Evolutionary conservation across 2,888 invertebrate genomes (phyloP).

Genomic region (Lasioglossum lativentre): DNA sequence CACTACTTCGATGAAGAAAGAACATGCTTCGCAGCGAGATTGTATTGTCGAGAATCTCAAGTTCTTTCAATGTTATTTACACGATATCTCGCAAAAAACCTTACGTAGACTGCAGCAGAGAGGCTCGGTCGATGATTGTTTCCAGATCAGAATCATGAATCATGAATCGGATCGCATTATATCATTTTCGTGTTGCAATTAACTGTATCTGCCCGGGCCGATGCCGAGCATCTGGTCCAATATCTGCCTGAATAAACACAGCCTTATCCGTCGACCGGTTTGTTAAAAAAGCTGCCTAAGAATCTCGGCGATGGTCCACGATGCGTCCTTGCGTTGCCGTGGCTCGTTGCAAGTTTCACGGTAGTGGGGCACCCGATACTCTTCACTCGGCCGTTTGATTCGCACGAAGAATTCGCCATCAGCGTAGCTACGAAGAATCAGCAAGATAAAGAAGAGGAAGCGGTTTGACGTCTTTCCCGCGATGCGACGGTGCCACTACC

Average conservation of each 20-base stretch:
- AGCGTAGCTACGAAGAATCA: not conserved
- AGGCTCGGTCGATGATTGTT: not conserved
- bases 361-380: conserved; percentile 50
- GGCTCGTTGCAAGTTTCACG: not conserved
- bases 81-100: not conserved
- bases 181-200: not conserved
- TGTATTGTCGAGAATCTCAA: not conserved
- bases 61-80: not conserved
- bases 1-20: not conserved
- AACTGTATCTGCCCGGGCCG: not conserved
- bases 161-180: not conserved
- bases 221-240: not conserved
- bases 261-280: conserved; percentile 15
- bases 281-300: conserved; percentile 1
- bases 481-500: not conserved
- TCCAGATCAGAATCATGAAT: not conserved
- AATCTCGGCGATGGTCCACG: not conserved
- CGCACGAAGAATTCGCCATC: not conserved
- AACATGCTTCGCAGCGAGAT: not conserved
- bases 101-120: not conserved
- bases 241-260: not conserved
- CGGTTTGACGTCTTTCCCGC: not conserved
- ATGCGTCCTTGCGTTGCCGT: conserved; percentile 3
- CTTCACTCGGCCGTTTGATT: conserved; percentile 10
- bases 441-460: conserved; percentile 18